Evolutionary conservation across 2,888 invertebrate genomes (phyloP).

Genomic region (Poecilobothrus nobilitatus): DNA sequence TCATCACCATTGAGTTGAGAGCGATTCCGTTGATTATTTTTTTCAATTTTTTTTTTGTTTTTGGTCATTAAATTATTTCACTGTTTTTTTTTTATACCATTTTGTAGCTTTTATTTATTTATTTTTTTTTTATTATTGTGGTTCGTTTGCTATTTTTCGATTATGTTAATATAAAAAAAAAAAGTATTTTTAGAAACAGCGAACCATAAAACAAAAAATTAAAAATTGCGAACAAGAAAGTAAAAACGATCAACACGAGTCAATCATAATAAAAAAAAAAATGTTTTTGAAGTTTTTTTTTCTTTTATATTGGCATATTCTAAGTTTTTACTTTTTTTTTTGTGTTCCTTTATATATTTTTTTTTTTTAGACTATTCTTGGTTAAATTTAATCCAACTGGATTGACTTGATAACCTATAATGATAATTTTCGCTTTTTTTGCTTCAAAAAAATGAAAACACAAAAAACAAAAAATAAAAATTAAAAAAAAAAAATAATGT

Average conservation of each 20-base stretch:
- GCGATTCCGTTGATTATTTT: not conserved
- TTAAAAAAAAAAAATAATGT: too few relatives aligned
- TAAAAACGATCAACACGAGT: not conserved
- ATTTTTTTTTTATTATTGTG: too few relatives aligned
- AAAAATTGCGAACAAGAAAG: too few relatives aligned
- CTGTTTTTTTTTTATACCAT: too few relatives aligned
- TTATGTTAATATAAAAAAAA: not conserved
- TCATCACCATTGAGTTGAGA: not conserved
- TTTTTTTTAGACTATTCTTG: not conserved
- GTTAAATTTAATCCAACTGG: not conserved
- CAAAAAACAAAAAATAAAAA: too few relatives aligned
- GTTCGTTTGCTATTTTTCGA: not conserved
- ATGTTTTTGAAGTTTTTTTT: not conserved
- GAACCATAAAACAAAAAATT: too few relatives aligned
- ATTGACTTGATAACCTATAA: slow-evolving; percentile 2
- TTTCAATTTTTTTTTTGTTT: not conserved
- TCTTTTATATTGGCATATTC: not conserved
- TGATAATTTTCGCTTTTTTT: not conserved
- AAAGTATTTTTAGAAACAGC: not conserved
- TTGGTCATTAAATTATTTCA: not conserved
- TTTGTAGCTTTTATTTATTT: too few relatives aligned
- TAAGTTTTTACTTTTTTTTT: not conserved
- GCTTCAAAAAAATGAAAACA: too few relatives aligned
- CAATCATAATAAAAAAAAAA: not conserved
- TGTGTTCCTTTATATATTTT: not conserved